These are phyloP conservation scores for Hemicordylus capensis DNA, from an alignment of 2,113 vertebrate genomes.

Conservation along the genomic window DNA sequence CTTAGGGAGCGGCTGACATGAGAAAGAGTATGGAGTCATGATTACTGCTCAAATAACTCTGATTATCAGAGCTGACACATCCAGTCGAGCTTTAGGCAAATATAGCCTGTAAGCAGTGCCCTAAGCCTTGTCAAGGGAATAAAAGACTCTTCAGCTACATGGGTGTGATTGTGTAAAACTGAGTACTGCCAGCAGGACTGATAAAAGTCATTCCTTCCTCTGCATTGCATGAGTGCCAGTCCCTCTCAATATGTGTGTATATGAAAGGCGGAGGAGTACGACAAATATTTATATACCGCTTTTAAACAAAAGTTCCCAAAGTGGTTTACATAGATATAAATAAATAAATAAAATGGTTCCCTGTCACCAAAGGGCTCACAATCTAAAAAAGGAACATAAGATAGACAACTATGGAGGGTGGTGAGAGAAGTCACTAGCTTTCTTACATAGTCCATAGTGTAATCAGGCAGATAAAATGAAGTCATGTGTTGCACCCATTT, in stretches of 20 bases:
- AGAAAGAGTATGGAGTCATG: neutral
- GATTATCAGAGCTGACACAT: neutral
- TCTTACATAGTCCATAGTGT: too few species aligned
- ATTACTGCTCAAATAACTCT: neutral
- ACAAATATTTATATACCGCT: too few species aligned
- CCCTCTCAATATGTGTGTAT: neutral
- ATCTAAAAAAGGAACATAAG: too few species aligned
- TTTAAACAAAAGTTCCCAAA: too few species aligned
- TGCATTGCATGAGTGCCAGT: neutral
- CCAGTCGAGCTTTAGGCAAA: neutral
- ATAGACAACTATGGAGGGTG: neutral
- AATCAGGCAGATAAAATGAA: too few species aligned
- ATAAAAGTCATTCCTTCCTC: neutral
- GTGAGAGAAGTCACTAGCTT: too few species aligned
- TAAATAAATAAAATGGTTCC: too few species aligned
- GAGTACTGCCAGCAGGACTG: neutral
- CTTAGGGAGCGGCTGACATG: neutral
- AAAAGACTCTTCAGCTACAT: neutral
- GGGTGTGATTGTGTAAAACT: neutral
- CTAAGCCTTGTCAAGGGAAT: neutral
- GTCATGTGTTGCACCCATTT: too few species aligned
- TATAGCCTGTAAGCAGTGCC: neutral
- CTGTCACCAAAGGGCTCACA: too few species aligned
- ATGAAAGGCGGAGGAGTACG: neutral
- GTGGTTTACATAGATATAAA: too few species aligned